phyloP scores from a whole-genome alignment of 35 echinoderm and acorn worm species.

The Acanthaster planci region DNA sequence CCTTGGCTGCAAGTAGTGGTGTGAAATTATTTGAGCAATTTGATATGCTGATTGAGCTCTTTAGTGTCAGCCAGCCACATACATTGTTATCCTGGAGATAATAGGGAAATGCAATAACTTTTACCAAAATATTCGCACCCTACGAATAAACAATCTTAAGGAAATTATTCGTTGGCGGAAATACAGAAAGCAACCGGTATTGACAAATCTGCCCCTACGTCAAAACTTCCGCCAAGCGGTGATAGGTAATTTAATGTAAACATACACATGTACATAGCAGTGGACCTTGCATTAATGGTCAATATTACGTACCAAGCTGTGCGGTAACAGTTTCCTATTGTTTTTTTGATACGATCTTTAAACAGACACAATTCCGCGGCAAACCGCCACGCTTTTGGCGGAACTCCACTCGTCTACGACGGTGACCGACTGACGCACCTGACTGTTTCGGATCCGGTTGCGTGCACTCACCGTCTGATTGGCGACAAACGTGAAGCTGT shows the following conservation, averaged over 20 bases:
- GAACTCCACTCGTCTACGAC: conserved; percentile 1
- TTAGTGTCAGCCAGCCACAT: too few relatives aligned
- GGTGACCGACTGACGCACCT: conserved; percentile 6
- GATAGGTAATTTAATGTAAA: not conserved
- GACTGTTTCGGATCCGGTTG: not conserved
- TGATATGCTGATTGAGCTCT: too few relatives aligned
- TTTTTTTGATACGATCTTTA: not conserved
- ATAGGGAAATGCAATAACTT: too few relatives aligned
- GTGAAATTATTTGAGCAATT: too few relatives aligned
- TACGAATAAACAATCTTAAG: too few relatives aligned
- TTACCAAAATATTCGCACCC: too few relatives aligned
- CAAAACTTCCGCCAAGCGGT: too few relatives aligned
- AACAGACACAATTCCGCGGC: conserved; percentile 4
- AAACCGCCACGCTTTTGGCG: conserved; percentile 4
- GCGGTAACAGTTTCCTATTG: conserved; percentile 28
- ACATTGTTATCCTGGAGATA: too few relatives aligned
- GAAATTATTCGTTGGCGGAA: not conserved
- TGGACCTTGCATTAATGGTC: conserved; percentile 2
- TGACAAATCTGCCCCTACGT: not conserved
- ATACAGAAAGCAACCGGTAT: not conserved
- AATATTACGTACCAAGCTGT: not conserved
- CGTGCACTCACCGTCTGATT: conserved; percentile 5
- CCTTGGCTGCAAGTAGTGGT: too few relatives aligned
- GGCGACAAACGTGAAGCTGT: not conserved
- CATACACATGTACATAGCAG: not conserved